Evolutionary conservation across 2,797 vertebrate species (phyloP).

Genomic region (Dermochelys coriacea): DNA sequence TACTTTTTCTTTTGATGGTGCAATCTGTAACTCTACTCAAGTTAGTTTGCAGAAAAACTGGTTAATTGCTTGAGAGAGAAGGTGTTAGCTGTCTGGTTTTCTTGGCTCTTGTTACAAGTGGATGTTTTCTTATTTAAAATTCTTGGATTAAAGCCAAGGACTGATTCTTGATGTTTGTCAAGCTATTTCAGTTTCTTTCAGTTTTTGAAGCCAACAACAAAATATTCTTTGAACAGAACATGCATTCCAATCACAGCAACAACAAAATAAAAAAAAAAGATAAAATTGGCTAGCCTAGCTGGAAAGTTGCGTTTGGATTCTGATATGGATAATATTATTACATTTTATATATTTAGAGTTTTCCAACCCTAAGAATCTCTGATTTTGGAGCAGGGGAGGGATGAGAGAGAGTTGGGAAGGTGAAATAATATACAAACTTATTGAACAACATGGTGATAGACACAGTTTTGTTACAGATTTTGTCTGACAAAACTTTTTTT

Average conservation of each 20-base stretch:
- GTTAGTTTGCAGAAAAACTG: conserved; percentile 26
- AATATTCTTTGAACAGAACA: conserved; percentile 27
- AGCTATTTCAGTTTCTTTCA: conserved; percentile 35
- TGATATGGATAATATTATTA: conserved; percentile 29
- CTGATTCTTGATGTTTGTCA: conserved; percentile 32
- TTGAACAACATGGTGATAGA: background rate
- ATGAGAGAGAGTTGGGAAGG: background rate
- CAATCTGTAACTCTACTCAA: background rate
- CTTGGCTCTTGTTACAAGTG: conserved; percentile 34
- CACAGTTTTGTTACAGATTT: background rate
- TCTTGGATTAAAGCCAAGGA: conserved; percentile 17
- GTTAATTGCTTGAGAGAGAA: conserved; percentile 17
- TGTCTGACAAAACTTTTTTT: background rate
- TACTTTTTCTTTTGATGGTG: conserved; percentile 5
- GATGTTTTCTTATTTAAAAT: conserved; percentile 32
- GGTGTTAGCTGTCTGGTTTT: conserved; percentile 20
- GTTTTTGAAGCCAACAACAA: conserved; percentile 30
- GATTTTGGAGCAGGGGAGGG: background rate
- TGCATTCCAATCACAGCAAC: conserved; percentile 41
- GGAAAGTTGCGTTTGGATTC: background rate
- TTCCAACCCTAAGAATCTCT: background rate
- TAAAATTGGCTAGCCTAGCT: background rate
- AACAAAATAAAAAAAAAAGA: conserved; percentile 10
- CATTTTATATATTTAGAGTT: background rate
- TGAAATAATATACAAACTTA: background rate